Evolutionary conservation across 2,113 vertebrate species (phyloP).

Genomic region (Taxidea taxus): DNA sequence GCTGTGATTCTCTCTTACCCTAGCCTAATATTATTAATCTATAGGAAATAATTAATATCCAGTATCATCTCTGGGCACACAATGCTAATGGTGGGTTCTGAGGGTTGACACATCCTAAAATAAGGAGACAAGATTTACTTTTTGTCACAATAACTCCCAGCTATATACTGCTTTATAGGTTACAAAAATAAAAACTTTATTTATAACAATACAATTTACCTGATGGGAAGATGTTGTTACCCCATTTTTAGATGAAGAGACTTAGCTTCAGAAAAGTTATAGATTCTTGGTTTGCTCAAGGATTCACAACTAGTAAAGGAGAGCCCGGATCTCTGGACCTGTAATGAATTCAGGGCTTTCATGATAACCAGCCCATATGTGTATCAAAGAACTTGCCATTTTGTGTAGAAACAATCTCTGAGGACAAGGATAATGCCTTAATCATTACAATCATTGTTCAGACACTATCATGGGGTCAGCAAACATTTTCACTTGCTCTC

Average conservation of each 20-base stretch:
- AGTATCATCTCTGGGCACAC: neutral
- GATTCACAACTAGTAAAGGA: neutral
- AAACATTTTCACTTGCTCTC: neutral
- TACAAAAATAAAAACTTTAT: neutral
- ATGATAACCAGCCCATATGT: neutral
- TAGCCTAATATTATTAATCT: neutral
- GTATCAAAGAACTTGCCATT: neutral
- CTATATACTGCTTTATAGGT: neutral
- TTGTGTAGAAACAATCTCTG: neutral
- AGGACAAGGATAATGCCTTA: neutral
- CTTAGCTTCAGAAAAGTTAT: neutral
- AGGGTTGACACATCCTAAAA: neutral
- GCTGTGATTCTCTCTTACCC: neutral
- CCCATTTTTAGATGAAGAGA: neutral
- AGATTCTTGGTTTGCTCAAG: neutral
- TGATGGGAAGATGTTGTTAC: neutral
- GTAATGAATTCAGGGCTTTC: neutral
- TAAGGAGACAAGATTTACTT: neutral
- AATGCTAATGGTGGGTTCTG: neutral
- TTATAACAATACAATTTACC: neutral
- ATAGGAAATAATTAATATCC: neutral
- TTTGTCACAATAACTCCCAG: neutral
- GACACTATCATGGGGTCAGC: neutral
- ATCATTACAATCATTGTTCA: neutral
- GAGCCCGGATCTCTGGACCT: neutral